Conservation (phyloP, 2,113 vertebrate species). For the Cyprinus carpio region DNA sequence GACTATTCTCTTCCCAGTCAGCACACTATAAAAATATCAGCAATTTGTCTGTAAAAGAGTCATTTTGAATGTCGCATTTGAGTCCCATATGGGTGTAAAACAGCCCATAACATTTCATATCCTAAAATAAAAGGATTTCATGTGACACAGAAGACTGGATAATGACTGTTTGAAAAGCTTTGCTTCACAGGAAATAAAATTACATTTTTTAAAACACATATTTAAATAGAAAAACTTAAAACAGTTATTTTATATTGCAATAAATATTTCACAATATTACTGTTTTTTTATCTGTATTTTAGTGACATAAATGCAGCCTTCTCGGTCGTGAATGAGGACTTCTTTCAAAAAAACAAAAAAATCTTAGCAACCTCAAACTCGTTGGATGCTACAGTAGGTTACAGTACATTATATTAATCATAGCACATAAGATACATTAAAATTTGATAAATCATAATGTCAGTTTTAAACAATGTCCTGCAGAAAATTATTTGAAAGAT, state of each 20-base stretch:
- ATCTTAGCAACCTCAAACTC: background rate
- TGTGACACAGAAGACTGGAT: too few relatives aligned
- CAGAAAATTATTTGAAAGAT: background rate
- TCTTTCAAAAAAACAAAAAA: background rate
- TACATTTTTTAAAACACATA: too few relatives aligned
- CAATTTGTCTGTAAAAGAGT: background rate
- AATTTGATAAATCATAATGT: too few relatives aligned
- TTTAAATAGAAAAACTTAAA: too few relatives aligned
- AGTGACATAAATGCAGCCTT: background rate
- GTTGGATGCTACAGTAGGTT: too few relatives aligned
- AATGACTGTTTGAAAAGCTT: too few relatives aligned
- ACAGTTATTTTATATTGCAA: too few relatives aligned
- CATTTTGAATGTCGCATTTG: background rate
- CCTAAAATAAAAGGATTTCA: background rate
- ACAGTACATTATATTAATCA: too few relatives aligned
- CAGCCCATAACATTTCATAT: background rate
- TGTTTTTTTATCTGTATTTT: background rate
- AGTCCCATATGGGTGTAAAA: background rate
- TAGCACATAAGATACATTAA: too few relatives aligned
- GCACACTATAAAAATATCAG: background rate
- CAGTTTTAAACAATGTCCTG: background rate
- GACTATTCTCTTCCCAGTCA: background rate
- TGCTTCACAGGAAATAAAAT: too few relatives aligned
- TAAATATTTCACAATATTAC: background rate
- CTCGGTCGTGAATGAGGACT: background rate